phyloP scores from a whole-genome alignment of 2,113 vertebrate genomes.

The Cyanistes caeruleus region DNA sequence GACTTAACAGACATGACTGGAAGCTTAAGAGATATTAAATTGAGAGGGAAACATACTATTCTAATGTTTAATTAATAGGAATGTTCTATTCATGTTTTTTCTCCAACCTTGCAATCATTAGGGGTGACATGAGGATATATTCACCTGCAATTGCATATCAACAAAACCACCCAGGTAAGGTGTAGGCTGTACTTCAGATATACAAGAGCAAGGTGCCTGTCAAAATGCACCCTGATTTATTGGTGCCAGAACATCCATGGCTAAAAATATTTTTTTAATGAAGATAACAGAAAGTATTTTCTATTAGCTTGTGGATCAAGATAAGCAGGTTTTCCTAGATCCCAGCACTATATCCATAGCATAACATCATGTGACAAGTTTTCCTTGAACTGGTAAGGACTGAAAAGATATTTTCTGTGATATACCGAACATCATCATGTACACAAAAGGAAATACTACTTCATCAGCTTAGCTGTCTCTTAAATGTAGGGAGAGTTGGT shows the following conservation, averaged over 20 bases:
- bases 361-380: neutral
- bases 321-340: neutral
- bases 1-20: neutral
- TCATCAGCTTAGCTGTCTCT: neutral
- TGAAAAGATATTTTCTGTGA: neutral
- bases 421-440: neutral
- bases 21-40: neutral
- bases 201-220: neutral
- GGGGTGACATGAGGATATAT: neutral
- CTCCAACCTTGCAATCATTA: neutral
- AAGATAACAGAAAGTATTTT: neutral
- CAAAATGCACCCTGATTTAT: neutral
- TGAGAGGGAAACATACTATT: neutral
- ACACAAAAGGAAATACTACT: neutral
- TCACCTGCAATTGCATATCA: neutral
- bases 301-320: neutral
- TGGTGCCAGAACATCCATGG: neutral
- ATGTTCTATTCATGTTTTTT: neutral
- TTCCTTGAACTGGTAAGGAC: neutral
- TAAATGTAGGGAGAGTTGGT: neutral
- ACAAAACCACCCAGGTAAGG: neutral
- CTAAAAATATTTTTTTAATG: neutral
- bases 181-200: neutral
- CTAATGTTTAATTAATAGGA: neutral
- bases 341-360: neutral